Conservation (phyloP, 2,797 vertebrate species). For the Eulemur albifrons region DNA sequence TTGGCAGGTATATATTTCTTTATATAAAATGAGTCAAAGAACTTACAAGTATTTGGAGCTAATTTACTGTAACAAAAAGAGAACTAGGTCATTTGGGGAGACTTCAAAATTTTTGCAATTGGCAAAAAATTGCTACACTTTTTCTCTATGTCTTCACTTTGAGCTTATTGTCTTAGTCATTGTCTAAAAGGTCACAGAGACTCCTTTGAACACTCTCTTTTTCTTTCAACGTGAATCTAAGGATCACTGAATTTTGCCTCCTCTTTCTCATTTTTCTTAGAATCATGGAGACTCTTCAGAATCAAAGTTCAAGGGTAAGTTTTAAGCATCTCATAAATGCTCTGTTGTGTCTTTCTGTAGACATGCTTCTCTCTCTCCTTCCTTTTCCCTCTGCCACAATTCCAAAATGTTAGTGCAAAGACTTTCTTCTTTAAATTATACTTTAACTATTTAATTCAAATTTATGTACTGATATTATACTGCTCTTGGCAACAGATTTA, state of each 20-base stretch:
- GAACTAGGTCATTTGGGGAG: neutral
- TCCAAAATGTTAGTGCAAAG: neutral
- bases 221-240: neutral
- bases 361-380: neutral
- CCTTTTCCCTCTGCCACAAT: neutral
- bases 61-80: neutral
- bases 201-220: neutral
- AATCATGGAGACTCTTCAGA: neutral
- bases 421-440: neutral
- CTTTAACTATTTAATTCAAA: neutral
- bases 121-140: neutral
- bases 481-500: conserved; percentile 7
- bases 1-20: neutral
- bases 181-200: neutral
- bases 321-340: neutral
- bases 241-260: neutral
- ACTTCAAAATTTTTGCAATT: conserved; percentile 7
- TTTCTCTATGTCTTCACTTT: neutral
- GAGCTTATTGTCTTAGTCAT: neutral
- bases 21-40: neutral
- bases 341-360: neutral
- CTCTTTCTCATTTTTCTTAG: neutral
- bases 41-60: neutral
- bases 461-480: neutral
- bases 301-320: neutral